Percentiles rank a stretch among this genome's conserved stretches.
Evolutionary conservation across 2,888 invertebrate genomes (phyloP).

Genomic region (Parthenolecanium corni): DNA sequence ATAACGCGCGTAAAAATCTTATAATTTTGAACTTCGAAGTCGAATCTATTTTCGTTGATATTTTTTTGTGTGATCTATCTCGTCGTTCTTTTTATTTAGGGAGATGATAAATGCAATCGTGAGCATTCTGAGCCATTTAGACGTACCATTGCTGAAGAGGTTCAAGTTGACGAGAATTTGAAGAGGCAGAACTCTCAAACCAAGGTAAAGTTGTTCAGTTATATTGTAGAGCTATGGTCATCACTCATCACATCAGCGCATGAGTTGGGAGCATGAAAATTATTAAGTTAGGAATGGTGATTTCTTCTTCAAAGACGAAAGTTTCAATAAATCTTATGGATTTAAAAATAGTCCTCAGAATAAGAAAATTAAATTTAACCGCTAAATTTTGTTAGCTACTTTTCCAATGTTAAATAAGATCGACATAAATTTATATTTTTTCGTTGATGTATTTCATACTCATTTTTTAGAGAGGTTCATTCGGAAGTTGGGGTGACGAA

Average conservation of each 20-base stretch:
- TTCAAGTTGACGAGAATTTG: conserved; percentile 66
- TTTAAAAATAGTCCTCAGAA: conserved; percentile 43
- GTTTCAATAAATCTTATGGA: conserved; percentile 37
- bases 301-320: conserved; percentile 36
- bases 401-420: conserved; percentile 27
- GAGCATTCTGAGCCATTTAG: conserved; percentile 54
- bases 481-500: conserved; percentile 90
- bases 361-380: conserved; percentile 57
- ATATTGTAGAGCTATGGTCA: conserved; percentile 35
- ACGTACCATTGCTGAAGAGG: conserved; percentile 65
- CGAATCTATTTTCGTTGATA: neutral
- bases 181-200: conserved; percentile 90
- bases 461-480: conserved; percentile 61
- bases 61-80: neutral
- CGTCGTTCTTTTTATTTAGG: conserved; percentile 6
- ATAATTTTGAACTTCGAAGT: no score
- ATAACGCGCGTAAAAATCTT: conserved; percentile 22
- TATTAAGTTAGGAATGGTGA: no score
- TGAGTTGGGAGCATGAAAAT: conserved; percentile 32
- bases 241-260: no score
- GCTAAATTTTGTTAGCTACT: conserved; percentile 17
- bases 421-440: conserved; percentile 36
- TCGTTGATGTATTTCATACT: conserved; percentile 35
- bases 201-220: conserved; percentile 60
- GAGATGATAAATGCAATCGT: conserved; percentile 8